Evolutionary conservation across 2,797 vertebrate species (phyloP), one percentile per base, ranked within the genome.

Genomic region (Selene dorsalis): DNA sequence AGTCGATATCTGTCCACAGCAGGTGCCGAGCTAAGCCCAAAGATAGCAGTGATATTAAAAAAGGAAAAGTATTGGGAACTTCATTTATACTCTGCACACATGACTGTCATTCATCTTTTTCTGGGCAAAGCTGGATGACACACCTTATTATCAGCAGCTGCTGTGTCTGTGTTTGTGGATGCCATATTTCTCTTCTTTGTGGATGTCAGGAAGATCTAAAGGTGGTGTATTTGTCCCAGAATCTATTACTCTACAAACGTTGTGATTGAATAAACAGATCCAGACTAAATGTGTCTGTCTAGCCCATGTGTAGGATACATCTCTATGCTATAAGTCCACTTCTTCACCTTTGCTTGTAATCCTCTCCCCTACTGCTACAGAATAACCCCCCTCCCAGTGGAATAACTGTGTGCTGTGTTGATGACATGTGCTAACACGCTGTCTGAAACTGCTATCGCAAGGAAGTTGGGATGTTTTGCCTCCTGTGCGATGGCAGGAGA

Each of bases 1-100:
- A n/a, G 91, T 94, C 86, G 75, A 92, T 93, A 94, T 93, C 88
- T 91, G 89, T 85, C 88, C 87, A 83, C 89, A 93, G 93, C 91
- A 93, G 94, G 92, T 93, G 87, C 79, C 45, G 47, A 71, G 77
- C 72, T 52, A 63, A 73, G 74, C 88, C 77, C 75, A 83, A 71
- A 87, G 85, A 91, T 85, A 92, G 84, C 76, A 52, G 82, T 32
- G 84, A 88, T 89, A 89, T 85, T 81, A 79, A 87, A 83, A 83
- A 88, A 75, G 69, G 61, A 39, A 80, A 85, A 88, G 71, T 82
- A 83, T 77, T 72, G 79, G 79, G 56, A 90, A 85, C 83, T 90
- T 84, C 20, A 83, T 90, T 92, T 83, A 77, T 66, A 82, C 70
- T 84, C 82, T 35, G 41, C 75, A 75, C 87, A 88, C 84, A 86